Evolutionary conservation across 2,888 invertebrate genomes (phyloP), one percentile per base, ranked within the genome.

Genomic region (Ariolimax columbianus): DNA sequence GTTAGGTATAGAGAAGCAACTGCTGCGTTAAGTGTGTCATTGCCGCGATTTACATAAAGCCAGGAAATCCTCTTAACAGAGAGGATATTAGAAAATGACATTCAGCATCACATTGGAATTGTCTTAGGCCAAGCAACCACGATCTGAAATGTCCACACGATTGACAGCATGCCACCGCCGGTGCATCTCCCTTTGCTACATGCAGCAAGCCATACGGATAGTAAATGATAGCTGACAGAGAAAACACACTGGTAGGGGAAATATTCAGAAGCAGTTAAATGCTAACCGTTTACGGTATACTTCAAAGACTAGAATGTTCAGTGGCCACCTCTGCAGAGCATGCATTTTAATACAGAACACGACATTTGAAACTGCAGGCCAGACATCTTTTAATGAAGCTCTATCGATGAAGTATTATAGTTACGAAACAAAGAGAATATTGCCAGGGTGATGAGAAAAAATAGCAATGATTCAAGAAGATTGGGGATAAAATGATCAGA

Each of bases 121-220:
- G 47, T 33, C 68, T 14, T 79, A 81, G 81, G 81, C 72, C 81
- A 81, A 81, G 81, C 81, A 81, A 72, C 33, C 9, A 11, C 72
- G 23, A 47, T 30, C 1, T 38, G 51, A 70, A 72, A 72, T 38
- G n/a, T 40, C 36, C 82, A 75, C 59, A 75, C 40, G 59, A 59
- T 43, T 73, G 82, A 82, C 43, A 82, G 43, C 82, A 82, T 75
- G 82, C 75, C 43, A 30, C 75, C 82, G 63, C 75, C 43, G 19
- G 40, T 82, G 75, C n/a, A 66, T 63, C 38, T 73, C 82, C 75
- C 82, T 75, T 82, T 30, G 63, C 63, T 47, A n/a, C 82, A 82
- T 75, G 75, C 82, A 82, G 75, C 63, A 82, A 82, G 73, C 30
- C 72, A 73, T 19, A 82, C 17, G n/a, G n/a, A 59, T 7, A n/a